Evolutionary conservation across 1,140 invertebrate species (phyloP).

Genomic region (Apis mellifera): DNA sequence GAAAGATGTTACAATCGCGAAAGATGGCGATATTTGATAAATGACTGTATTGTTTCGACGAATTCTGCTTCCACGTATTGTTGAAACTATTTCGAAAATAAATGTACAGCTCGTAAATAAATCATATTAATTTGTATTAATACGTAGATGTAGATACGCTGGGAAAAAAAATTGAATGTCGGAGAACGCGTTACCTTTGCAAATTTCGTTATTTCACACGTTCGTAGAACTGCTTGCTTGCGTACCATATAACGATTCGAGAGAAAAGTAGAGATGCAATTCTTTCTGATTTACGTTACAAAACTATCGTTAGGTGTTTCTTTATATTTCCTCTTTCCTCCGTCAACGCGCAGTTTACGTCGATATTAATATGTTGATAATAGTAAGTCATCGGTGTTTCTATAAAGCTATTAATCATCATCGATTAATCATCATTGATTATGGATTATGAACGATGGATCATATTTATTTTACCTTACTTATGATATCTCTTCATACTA

Average conservation of each 20-base stretch:
- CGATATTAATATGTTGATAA: slow-evolving; percentile 66
- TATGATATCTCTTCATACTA: no score
- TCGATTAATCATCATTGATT: slow-evolving; percentile 56
- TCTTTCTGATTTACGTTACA: slow-evolving; percentile 67
- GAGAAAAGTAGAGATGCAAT: slow-evolving; percentile 22
- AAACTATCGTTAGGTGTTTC: slow-evolving; percentile 48
- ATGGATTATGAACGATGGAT: slow-evolving; percentile 52
- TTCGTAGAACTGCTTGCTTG: slow-evolving; percentile 31
- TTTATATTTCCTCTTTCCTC: slow-evolving; percentile 72
- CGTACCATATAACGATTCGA: slow-evolving; percentile 28
- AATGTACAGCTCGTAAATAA: no score
- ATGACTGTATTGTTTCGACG: no score
- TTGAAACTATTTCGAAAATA: no score
- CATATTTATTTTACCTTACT: no score
- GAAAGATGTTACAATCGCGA: no score
- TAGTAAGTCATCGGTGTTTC: slow-evolving; percentile 72
- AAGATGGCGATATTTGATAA: no score
- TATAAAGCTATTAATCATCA: slow-evolving; percentile 78
- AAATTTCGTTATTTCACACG: not conserved
- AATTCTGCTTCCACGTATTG: no score
- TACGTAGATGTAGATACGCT: no score
- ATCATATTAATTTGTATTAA: no score
- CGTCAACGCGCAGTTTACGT: slow-evolving; percentile 69
- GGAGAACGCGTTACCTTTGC: not conserved
- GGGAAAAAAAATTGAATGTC: not conserved